phyloP scores from a whole-genome alignment of 1,140 invertebrate species.

The Papilio polyxenes region DNA sequence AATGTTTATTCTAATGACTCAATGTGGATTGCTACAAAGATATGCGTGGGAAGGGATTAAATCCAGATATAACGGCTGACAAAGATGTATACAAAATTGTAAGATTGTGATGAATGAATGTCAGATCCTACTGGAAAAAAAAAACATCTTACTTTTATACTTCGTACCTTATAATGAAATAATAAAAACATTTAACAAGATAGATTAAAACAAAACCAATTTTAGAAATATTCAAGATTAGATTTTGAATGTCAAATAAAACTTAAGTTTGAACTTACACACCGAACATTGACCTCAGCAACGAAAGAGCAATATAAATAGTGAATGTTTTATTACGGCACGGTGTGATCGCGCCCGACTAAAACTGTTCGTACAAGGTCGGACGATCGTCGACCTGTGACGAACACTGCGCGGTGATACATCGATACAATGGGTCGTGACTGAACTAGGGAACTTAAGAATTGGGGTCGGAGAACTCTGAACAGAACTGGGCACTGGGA shows the following conservation, averaged over 20 bases:
- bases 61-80: no score
- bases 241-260: neutral
- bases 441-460: neutral
- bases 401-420: neutral
- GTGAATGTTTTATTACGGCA: constrained; percentile 15
- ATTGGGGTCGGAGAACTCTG: neutral
- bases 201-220: neutral
- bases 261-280: neutral
- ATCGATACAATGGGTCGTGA: neutral
- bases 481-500: neutral
- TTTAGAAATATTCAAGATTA: neutral
- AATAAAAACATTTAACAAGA: neutral
- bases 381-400: constrained; percentile 11
- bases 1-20: neutral
- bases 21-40: no score
- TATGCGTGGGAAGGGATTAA: no score
- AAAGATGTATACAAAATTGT: no score
- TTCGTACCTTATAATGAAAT: no score
- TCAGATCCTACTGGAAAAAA: no score
- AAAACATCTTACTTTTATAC: no score
- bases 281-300: constrained; percentile 3
- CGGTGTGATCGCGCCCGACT: constrained; percentile 12
- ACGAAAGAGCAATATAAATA: neutral
- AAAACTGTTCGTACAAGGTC: constrained; percentile 6
- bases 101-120: no score